phyloP scores from a whole-genome alignment of 2,797 vertebrate genomes.

The Neosilurus mollespiculum region DNA sequence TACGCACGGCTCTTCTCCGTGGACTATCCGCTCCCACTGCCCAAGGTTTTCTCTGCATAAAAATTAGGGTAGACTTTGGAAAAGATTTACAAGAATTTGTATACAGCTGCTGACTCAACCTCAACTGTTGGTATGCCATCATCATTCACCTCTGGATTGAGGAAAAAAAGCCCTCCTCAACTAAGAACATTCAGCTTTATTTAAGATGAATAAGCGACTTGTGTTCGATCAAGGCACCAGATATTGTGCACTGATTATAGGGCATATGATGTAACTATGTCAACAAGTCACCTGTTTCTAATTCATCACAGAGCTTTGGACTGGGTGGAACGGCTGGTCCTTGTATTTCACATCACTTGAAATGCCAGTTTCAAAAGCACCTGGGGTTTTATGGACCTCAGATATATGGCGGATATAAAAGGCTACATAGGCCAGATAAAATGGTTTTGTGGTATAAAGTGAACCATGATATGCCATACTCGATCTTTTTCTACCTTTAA shows the following conservation, averaged over 20 bases:
- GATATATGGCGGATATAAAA: not conserved
- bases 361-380: not conserved
- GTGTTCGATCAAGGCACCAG: no score
- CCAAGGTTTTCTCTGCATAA: slow-evolving; percentile 86
- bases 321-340: not conserved
- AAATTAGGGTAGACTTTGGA: slow-evolving; percentile 30
- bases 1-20: slow-evolving; percentile 77
- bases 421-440: not conserved
- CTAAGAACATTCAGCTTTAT: not conserved
- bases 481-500: not conserved
- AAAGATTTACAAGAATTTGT: not conserved
- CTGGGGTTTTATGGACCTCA: not conserved
- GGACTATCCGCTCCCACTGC: slow-evolving; percentile 93
- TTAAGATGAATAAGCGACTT: no score
- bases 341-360: not conserved
- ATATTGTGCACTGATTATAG: not conserved
- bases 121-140: no score
- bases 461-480: not conserved
- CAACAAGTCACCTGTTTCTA: not conserved
- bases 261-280: not conserved
- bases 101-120: not conserved
- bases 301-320: not conserved
- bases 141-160: not conserved
- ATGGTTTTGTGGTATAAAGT: not conserved
- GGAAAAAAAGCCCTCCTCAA: not conserved